Percentiles rank a stretch among this genome's conserved stretches.
These are phyloP conservation scores for Nothura maculosa DNA, from an alignment of 2,797 vertebrate species.

Conservation along the genomic window DNA sequence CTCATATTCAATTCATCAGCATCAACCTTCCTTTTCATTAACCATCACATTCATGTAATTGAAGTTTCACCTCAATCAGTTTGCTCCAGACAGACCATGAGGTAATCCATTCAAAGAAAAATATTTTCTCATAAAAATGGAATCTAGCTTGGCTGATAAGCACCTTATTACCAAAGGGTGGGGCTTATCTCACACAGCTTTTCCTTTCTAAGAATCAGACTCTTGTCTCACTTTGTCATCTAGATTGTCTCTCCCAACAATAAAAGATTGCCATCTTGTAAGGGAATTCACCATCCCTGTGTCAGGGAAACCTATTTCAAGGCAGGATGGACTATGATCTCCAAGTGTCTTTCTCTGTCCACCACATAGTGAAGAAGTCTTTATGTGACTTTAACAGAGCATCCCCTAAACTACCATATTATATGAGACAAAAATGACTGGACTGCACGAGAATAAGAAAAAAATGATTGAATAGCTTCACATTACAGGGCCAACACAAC, in stretches of 20 bases:
- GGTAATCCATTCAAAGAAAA: background rate
- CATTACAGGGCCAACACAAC: background rate
- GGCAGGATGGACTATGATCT: background rate
- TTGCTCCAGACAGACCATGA: background rate
- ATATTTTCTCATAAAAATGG: fast-evolving
- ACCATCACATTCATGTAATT: background rate
- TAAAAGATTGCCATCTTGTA: background rate
- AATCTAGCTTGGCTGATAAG: background rate
- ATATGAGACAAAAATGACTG: background rate
- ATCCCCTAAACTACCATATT: background rate
- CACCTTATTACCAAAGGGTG: fast-evolving
- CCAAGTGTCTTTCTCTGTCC: background rate
- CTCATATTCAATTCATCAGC: background rate
- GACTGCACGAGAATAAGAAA: background rate
- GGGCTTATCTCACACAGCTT: background rate
- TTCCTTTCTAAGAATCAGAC: background rate
- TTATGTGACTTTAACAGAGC: background rate
- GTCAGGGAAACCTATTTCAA: background rate
- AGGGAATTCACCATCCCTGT: background rate
- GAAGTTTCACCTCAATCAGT: background rate
- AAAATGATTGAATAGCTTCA: background rate
- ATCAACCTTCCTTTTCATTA: background rate
- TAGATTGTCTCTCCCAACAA: background rate
- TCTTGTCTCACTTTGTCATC: background rate
- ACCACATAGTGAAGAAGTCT: background rate